phyloP scores from a whole-genome alignment of 2,888 invertebrate species.

The Hydroisotoma schaefferi region DNA sequence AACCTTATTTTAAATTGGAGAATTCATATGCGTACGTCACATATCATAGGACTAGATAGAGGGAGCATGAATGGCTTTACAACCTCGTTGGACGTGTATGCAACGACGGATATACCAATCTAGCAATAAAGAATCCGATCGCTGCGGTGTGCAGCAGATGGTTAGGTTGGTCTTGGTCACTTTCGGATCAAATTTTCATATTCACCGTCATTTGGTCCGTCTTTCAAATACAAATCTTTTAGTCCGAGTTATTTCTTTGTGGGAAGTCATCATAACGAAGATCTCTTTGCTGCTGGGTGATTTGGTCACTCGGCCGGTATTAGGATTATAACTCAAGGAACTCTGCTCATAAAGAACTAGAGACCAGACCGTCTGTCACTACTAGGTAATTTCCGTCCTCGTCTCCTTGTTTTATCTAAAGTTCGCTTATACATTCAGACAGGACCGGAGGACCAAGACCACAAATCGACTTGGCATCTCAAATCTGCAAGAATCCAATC shows the following conservation, averaged over 20 bases:
- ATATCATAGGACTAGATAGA: not conserved
- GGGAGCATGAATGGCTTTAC: not conserved
- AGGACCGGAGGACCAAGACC: not conserved
- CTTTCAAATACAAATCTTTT: slow-evolving; percentile 39
- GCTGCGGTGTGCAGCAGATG: slow-evolving; percentile 7
- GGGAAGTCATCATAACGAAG: slow-evolving; percentile 27
- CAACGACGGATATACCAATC: no score
- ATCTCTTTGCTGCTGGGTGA: slow-evolving; percentile 20
- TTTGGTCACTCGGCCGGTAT: slow-evolving; percentile 19
- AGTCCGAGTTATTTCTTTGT: slow-evolving; percentile 23
- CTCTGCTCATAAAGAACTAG: slow-evolving; percentile 11
- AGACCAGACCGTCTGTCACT: slow-evolving; percentile 40
- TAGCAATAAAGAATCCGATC: no score
- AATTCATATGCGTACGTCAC: not conserved
- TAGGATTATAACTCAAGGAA: not conserved
- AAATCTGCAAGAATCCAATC: slow-evolving; percentile 20
- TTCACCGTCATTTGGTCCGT: slow-evolving; percentile 13
- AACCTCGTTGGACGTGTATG: no score
- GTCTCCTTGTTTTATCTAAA: no score
- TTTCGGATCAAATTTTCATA: slow-evolving; percentile 15
- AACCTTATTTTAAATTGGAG: not conserved
- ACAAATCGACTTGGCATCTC: slow-evolving; percentile 34
- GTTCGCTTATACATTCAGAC: no score
- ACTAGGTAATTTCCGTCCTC: slow-evolving; percentile 43
- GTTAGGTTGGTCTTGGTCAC: not conserved